Evolutionary conservation across 2,113 vertebrate species (phyloP).

Genomic region (Tragelaphus buxtoni): DNA sequence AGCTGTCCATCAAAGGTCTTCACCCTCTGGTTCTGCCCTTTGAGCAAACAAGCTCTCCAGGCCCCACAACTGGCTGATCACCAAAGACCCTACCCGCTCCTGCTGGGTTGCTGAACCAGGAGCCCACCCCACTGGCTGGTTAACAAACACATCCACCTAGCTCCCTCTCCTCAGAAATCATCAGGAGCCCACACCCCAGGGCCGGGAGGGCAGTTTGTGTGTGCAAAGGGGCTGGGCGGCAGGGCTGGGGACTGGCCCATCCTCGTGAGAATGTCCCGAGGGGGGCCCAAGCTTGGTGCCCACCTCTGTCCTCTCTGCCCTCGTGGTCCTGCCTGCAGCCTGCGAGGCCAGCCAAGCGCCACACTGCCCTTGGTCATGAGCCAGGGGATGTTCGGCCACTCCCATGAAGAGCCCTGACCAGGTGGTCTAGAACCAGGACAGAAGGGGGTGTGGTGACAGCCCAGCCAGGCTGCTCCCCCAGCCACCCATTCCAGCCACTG

Average conservation of each 20-base stretch:
- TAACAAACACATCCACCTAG: neutral
- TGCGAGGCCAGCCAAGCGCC: accelerated
- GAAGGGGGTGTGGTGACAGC: neutral
- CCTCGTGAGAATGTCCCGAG: neutral
- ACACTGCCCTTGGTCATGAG: neutral
- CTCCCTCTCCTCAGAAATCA: neutral
- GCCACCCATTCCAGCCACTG: neutral
- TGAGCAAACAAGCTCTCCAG: accelerated
- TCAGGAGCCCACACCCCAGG: neutral
- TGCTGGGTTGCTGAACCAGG: neutral
- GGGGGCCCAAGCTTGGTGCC: neutral
- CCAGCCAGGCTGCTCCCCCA: no score
- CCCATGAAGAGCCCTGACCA: accelerated
- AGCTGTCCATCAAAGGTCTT: neutral
- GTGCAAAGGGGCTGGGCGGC: neutral
- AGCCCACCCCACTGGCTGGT: neutral
- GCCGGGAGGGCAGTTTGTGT: neutral
- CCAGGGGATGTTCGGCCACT: accelerated
- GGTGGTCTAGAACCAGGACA: no score
- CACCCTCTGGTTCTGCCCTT: neutral
- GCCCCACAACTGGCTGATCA: neutral
- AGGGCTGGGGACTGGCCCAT: no score
- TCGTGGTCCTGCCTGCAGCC: neutral
- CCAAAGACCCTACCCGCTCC: neutral
- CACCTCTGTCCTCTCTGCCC: neutral